phyloP scores from a whole-genome alignment of 2,888 invertebrate species.

The Linnaemya vulpina region DNA sequence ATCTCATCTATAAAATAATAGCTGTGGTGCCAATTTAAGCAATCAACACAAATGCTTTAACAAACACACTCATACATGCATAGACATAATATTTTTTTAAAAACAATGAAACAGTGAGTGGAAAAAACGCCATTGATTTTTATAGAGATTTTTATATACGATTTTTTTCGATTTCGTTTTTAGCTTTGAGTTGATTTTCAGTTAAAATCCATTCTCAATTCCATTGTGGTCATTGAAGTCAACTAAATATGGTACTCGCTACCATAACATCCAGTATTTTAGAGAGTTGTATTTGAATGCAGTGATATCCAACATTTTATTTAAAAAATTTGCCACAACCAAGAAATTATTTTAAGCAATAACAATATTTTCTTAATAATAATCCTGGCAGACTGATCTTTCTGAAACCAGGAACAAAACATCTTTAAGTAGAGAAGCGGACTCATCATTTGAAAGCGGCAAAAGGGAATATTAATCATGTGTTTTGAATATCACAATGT shows the following conservation, averaged over 20 bases:
- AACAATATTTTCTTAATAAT: too few species aligned
- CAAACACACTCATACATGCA: neutral
- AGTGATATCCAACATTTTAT: neutral
- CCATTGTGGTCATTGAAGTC: constrained; percentile 68
- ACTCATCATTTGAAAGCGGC: too few species aligned
- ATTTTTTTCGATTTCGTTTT: constrained; percentile 12
- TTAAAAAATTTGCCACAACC: too few species aligned
- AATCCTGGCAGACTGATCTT: too few species aligned
- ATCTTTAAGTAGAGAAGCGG: too few species aligned
- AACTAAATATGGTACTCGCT: constrained; percentile 60
- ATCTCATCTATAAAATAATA: constrained; percentile 52
- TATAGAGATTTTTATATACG: constrained; percentile 35
- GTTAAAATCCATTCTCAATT: constrained; percentile 65
- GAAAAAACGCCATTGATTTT: constrained; percentile 45
- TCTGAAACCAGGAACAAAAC: too few species aligned
- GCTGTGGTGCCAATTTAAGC: constrained; percentile 61
- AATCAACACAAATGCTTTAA: constrained; percentile 39
- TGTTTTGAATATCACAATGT: too few species aligned
- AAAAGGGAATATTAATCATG: too few species aligned
- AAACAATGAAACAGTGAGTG: constrained; percentile 6
- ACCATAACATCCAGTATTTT: constrained; percentile 41
- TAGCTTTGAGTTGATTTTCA: constrained; percentile 61
- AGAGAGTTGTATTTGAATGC: neutral
- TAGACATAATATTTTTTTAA: neutral
- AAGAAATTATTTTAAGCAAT: too few species aligned